Evolutionary conservation across 1,140 invertebrate species (phyloP).

Genomic region (Dendroctonus ponderosae): DNA sequence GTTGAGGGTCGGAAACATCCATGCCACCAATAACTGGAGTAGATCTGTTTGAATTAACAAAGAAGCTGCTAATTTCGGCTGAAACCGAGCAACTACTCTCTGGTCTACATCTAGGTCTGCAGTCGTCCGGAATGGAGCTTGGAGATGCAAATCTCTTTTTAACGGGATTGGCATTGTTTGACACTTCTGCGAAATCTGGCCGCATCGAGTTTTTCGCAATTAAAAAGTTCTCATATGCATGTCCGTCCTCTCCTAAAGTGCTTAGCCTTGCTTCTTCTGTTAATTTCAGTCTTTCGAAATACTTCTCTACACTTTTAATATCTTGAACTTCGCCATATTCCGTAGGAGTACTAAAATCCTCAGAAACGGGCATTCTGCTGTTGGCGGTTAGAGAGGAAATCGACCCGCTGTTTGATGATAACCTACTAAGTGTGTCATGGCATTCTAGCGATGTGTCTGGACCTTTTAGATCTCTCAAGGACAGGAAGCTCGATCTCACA

Average conservation of each 20-base stretch:
- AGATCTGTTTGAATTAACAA: conserved; percentile 40
- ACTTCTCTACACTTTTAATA: conserved; percentile 19
- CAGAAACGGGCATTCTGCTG: conserved; percentile 70
- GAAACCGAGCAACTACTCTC: conserved; percentile 42
- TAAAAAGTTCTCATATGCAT: conserved; percentile 47
- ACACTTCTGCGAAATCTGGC: not conserved
- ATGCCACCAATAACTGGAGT: conserved; percentile 35
- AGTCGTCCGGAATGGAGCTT: conserved; percentile 27
- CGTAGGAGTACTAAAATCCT: conserved; percentile 57
- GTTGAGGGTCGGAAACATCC: conserved; percentile 11
- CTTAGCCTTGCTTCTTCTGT: conserved; percentile 15
- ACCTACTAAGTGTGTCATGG: conserved; percentile 26
- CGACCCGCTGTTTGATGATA: conserved; percentile 44
- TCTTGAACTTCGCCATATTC: conserved; percentile 54
- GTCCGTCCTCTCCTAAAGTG: conserved; percentile 18
- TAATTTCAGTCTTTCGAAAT: conserved; percentile 25
- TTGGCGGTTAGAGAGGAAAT: conserved; percentile 17
- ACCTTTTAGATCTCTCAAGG: conserved; percentile 20
- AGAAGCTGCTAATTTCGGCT: conserved; percentile 42
- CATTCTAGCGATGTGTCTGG: not conserved
- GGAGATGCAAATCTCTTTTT: conserved; percentile 24
- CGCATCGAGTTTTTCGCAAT: conserved; percentile 23
- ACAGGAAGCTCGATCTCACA: conserved; percentile 28
- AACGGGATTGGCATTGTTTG: conserved; percentile 6
- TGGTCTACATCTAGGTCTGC: conserved; percentile 32